These are phyloP conservation scores for Channallabes apus DNA, from an alignment of 2,797 vertebrate genomes.

Conservation along the genomic window DNA sequence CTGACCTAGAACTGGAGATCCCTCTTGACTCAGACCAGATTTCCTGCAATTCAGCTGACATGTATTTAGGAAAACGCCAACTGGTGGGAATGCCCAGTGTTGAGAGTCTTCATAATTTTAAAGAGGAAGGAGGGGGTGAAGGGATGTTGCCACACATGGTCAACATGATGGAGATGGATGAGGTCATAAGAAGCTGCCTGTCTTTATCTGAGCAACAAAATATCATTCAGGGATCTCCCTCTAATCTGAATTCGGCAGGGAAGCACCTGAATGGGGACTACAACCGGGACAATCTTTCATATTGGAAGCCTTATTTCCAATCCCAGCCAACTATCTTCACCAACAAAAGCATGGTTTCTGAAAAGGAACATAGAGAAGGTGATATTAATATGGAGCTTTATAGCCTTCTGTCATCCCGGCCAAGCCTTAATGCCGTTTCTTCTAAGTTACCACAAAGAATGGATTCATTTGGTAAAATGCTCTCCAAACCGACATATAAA, in stretches of 20 bases:
- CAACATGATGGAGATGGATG: constrained; percentile 66
- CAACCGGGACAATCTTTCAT: constrained; percentile 78
- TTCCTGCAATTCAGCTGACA: constrained; percentile 70
- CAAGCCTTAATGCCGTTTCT: constrained; percentile 83
- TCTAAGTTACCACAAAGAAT: constrained; percentile 72
- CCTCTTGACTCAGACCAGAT: constrained; percentile 74
- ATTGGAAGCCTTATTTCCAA: constrained; percentile 86
- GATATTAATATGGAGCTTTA: constrained; percentile 71
- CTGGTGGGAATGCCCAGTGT: constrained; percentile 65
- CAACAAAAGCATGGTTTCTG: constrained; percentile 85
- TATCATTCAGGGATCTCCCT: constrained; percentile 62
- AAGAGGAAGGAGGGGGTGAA: constrained; percentile 72
- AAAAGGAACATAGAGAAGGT: constrained; percentile 75
- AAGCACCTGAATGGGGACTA: constrained; percentile 68
- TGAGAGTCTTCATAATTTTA: constrained; percentile 72
- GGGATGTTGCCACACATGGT: constrained; percentile 66
- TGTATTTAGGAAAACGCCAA: constrained; percentile 56
- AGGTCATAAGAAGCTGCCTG: constrained; percentile 66
- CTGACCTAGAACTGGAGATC: constrained; percentile 72
- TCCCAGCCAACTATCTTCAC: constrained; percentile 83
- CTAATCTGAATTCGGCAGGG: constrained; percentile 65
- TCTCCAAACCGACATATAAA: constrained; percentile 71
- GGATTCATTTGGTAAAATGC: constrained; percentile 62
- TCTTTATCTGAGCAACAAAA: constrained; percentile 65
- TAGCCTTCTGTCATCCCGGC: constrained; percentile 82